These are phyloP conservation scores for Tamandua tetradactyla DNA, from an alignment of 2,797 vertebrate genomes.

Conservation along the genomic window DNA sequence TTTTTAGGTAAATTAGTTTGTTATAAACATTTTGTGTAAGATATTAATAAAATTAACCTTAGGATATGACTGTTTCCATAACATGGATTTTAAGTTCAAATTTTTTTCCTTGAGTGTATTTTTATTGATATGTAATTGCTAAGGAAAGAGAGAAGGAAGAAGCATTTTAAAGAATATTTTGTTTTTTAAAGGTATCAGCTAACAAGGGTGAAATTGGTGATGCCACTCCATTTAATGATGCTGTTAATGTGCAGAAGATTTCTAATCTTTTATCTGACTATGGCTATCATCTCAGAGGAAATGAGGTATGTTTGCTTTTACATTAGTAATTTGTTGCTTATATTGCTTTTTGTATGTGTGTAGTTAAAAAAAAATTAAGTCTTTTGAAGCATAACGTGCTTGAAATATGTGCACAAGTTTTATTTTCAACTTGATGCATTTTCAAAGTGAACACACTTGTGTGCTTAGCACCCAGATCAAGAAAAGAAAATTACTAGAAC, in stretches of 20 bases:
- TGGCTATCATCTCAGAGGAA: conserved; percentile 97
- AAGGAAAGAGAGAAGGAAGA: neutral
- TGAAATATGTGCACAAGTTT: neutral
- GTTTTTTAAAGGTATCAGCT: conserved; percentile 92
- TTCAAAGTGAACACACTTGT: neutral
- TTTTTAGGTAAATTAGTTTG: conserved; percentile 15
- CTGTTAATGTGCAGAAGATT: conserved; percentile 98
- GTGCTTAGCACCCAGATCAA: neutral
- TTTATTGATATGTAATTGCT: conserved; percentile 6
- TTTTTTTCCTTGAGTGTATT: neutral
- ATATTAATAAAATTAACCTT: conserved; percentile 48
- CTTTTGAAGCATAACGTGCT: conserved; percentile 28
- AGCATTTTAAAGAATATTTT: conserved; percentile 21
- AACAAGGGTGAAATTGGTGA: conserved; percentile 99
- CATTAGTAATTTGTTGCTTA: neutral
- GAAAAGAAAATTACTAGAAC: neutral
- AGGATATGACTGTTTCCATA: neutral
- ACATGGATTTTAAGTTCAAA: conserved; percentile 51
- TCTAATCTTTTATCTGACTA: conserved; percentile 98
- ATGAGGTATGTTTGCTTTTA: conserved; percentile 88
- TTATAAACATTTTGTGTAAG: neutral
- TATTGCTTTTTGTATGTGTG: neutral
- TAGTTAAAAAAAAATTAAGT: neutral
- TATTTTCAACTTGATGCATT: neutral
- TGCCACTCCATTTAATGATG: conserved; percentile 98